phyloP scores from a whole-genome alignment of 2,888 invertebrate species.

The Ornithoptera priamus region DNA sequence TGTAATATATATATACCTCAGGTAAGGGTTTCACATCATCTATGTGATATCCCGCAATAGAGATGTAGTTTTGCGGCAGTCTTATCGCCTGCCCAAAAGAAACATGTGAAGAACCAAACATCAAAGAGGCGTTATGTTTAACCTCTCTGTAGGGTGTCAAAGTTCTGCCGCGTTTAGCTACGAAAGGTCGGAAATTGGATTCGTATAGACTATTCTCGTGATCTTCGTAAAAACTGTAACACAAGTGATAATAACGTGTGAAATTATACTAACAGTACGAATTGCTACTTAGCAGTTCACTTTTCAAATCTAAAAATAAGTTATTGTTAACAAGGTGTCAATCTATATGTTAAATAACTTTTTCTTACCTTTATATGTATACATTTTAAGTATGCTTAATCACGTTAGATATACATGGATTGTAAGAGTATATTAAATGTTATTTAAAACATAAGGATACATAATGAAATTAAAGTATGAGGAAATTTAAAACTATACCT shows the following conservation, averaged over 20 bases:
- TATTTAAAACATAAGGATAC: too few relatives aligned
- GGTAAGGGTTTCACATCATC: constrained; percentile 51
- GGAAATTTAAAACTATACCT: too few relatives aligned
- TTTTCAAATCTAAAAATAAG: too few relatives aligned
- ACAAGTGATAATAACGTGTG: background rate
- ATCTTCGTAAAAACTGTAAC: constrained; percentile 7
- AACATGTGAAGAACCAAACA: constrained; percentile 57
- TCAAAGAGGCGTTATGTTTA: constrained; percentile 51
- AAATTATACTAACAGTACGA: too few relatives aligned
- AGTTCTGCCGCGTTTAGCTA: constrained; percentile 40
- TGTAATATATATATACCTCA: constrained; percentile 36
- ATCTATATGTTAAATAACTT: too few relatives aligned
- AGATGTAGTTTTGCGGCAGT: constrained; percentile 53
- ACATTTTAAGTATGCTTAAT: too few relatives aligned
- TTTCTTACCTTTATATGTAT: too few relatives aligned
- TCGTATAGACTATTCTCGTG: background rate
- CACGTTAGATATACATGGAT: too few relatives aligned
- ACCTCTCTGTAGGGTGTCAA: constrained; percentile 46
- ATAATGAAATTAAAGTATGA: too few relatives aligned
- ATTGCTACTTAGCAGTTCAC: too few relatives aligned
- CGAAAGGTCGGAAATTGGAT: constrained; percentile 28
- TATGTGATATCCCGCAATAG: constrained; percentile 60
- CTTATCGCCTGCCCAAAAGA: constrained; percentile 44
- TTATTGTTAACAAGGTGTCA: too few relatives aligned
- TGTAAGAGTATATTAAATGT: too few relatives aligned